phyloP scores from a whole-genome alignment of 2,888 invertebrate species.

The Antheraea yamamai region DNA sequence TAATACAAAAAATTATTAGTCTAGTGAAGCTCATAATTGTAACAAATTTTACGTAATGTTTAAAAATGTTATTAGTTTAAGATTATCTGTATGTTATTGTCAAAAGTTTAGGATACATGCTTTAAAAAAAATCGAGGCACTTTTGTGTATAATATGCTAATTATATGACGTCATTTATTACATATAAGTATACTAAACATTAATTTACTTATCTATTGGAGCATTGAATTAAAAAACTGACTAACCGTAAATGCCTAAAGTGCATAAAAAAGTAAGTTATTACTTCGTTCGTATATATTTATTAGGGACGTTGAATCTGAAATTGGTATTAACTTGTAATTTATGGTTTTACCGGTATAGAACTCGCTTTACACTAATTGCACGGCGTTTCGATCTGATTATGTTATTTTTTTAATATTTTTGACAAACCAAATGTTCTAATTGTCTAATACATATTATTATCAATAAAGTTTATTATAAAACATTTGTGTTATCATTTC shows the following conservation, averaged over 20 bases:
- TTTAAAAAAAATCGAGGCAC: background rate
- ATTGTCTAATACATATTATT: background rate
- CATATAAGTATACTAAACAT: background rate
- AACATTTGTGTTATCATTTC: background rate
- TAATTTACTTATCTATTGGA: background rate
- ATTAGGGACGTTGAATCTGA: background rate
- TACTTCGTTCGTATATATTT: background rate
- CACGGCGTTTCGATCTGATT: too few species aligned
- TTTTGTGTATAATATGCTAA: background rate
- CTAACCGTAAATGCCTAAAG: background rate
- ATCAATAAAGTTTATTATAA: background rate
- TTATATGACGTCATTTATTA: background rate
- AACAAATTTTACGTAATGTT: too few species aligned
- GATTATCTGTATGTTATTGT: background rate
- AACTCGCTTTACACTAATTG: too few species aligned
- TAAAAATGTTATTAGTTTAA: background rate
- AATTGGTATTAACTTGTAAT: background rate
- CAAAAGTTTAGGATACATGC: background rate
- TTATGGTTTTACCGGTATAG: too few species aligned
- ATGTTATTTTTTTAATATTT: background rate
- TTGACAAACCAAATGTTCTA: background rate
- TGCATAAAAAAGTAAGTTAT: background rate
- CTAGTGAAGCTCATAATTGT: background rate
- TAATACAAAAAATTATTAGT: background rate
- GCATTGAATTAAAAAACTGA: background rate